Percentiles rank a stretch among this genome's conserved stretches.
These are phyloP conservation scores for Sapayoa aenigma DNA, from an alignment of 2,113 vertebrate species.

Conservation along the genomic window DNA sequence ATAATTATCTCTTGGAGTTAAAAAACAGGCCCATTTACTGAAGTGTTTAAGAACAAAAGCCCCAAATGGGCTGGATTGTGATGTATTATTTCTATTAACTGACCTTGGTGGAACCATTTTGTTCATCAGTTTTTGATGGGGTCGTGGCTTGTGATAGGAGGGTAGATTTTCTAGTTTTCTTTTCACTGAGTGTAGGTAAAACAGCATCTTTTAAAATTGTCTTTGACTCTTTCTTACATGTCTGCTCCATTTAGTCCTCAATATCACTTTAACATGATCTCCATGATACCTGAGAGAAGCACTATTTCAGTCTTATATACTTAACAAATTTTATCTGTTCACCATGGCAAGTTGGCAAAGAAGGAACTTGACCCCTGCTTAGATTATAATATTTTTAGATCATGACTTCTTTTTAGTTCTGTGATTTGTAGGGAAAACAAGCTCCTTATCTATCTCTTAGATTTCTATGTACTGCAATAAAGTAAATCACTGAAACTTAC, in stretches of 20 bases:
- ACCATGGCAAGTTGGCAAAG: neutral
- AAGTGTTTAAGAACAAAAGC: conserved; percentile 68
- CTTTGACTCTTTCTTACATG: neutral
- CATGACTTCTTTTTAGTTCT: neutral
- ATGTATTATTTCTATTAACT: conserved; percentile 29
- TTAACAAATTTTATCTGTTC: neutral
- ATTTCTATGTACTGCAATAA: neutral
- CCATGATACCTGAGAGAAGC: neutral
- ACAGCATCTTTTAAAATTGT: neutral
- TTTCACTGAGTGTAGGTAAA: neutral
- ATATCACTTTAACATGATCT: neutral
- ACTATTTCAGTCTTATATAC: neutral
- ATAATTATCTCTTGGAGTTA: conserved; percentile 77
- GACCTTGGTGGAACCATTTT: conserved; percentile 3
- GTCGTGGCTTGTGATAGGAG: neutral
- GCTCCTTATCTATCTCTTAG: neutral
- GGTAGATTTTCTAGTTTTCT: neutral
- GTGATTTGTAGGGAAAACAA: neutral
- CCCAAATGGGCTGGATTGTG: conserved; percentile 52
- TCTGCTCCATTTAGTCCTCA: neutral
- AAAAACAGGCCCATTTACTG: conserved; percentile 74
- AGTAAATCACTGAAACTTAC: neutral
- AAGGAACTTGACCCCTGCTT: neutral
- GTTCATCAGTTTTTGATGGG: neutral
- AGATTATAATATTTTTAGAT: neutral